Conservation (phyloP, 2,797 vertebrate genomes). For the Oryzias sinensis region DNA sequence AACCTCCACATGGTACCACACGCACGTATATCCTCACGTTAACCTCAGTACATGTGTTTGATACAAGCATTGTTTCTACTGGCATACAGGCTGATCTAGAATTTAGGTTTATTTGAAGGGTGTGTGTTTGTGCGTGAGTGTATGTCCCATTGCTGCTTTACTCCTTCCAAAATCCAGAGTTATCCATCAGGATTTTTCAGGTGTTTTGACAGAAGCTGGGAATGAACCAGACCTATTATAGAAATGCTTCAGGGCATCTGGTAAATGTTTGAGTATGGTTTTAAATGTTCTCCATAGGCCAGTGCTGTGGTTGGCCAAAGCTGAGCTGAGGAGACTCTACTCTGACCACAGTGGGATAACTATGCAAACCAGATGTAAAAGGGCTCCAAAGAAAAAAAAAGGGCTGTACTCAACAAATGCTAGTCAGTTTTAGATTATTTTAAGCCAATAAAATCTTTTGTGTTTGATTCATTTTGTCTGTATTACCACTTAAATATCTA, state of each 20-base stretch:
- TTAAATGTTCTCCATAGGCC: conserved; percentile 22
- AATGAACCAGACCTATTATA: conserved; percentile 30
- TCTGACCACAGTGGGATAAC: conserved; percentile 13
- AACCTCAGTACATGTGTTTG: conserved; percentile 35
- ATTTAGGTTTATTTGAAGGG: conserved; percentile 41
- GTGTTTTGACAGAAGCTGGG: conserved; percentile 44
- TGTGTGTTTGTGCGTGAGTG: conserved; percentile 10
- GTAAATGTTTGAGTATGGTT: conserved; percentile 47
- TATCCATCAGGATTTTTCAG: conserved; percentile 45
- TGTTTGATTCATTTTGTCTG: no score
- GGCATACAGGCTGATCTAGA: conserved; percentile 35
- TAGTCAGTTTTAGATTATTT: no score
- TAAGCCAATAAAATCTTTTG: no score
- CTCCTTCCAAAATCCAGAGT: conserved; percentile 20
- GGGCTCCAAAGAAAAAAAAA: conserved; percentile 1
- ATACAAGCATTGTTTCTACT: conserved; percentile 60
- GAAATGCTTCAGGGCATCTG: conserved; percentile 32
- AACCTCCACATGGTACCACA: conserved; percentile 38
- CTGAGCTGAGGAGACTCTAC: conserved; percentile 8
- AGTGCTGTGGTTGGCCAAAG: conserved; percentile 45
- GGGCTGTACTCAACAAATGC: no score
- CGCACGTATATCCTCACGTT: conserved; percentile 15
- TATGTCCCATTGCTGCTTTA: conserved; percentile 19
- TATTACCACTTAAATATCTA: no score
- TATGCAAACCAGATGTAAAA: conserved; percentile 10